Base-by-base conservation (phyloP, 1,140 invertebrate genomes). In the Ephestia elutella region DNA sequence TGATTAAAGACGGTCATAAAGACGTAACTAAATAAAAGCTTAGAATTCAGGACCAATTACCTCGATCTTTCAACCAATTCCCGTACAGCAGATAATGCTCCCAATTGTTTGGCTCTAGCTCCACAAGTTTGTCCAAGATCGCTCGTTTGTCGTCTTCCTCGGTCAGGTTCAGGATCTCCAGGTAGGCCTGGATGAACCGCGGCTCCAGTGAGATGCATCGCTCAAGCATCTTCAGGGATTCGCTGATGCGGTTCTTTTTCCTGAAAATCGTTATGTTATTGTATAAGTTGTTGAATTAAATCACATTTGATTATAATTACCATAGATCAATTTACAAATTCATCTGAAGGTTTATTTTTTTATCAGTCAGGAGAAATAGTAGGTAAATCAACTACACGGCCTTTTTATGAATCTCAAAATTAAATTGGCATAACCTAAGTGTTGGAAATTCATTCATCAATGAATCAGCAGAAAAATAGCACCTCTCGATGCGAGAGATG, bases 41-140 rank as follows among this genome's bases (percentile, higher is more conserved):
- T n/a, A n/a, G n/a, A n/a, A n/a, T n/a, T n/a, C n/a, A 25, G 2
- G 21, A 25, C 21, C 2, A 25, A 25, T 25, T 30, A 94, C 93
- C 91, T 86, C 92, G 90, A 54, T 90, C 87, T 62, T 90, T 89
- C 5, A 93, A 85, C 93, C 93, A 94, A 56, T 91, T 90, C 30
- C 92, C 93, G 71, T 93, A 94, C 62, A 93, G 88, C 9, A 92
- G 87, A 11, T 92, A 90, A 68, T 93, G 92, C 73, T 94, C 92
- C 66, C 93, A 92, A 69, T 92, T 92, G 55, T 78, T 84, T 0
- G 92, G 92, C 66, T 93, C 91, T 20, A 94, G 69, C n/a, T 90
- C 82, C 10, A 93, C 88, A 25, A 94, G 90, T 71, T 91, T 80
- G 79, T 91, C 67, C 90, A 85, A 51, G 90, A 87, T 56, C 72